A percentile compares a stretch with the other conserved stretches of the same genome.
Evolutionary conservation across 2,888 invertebrate genomes (phyloP).

Genomic region (Hypomecis atomaria): DNA sequence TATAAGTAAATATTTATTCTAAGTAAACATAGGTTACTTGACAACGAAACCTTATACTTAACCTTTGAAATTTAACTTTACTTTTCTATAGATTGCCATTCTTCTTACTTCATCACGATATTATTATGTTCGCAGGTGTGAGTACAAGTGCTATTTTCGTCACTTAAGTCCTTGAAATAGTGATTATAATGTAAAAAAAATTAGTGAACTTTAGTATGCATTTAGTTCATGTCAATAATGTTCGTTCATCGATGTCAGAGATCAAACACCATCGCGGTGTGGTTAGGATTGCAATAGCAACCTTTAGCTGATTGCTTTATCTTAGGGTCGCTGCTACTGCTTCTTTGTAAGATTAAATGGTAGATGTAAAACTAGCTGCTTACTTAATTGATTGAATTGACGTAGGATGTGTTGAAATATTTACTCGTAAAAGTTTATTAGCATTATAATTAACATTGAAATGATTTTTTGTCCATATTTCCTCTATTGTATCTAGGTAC

Average conservation of each 20-base stretch:
- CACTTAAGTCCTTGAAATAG: constrained; percentile 3
- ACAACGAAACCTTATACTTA: background rate
- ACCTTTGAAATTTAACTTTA: background rate
- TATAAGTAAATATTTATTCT: too few relatives aligned
- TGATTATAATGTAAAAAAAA: constrained; percentile 19
- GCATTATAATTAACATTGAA: too few relatives aligned
- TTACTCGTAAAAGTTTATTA: too few relatives aligned
- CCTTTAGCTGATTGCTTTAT: background rate
- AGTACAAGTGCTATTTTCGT: background rate
- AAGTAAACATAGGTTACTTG: too few relatives aligned
- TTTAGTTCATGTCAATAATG: constrained; percentile 23
- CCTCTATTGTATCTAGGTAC: too few relatives aligned
- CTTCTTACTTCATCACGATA: background rate
- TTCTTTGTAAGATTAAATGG: background rate
- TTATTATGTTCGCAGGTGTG: background rate
- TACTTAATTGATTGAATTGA: too few relatives aligned
- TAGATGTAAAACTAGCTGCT: too few relatives aligned
- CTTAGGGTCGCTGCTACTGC: background rate
- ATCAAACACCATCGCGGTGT: constrained; percentile 22
- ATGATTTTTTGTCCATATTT: too few relatives aligned
- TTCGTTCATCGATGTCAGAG: constrained; percentile 22
- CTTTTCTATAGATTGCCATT: too few relatives aligned
- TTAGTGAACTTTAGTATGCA: constrained; percentile 8
- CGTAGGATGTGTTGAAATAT: too few relatives aligned
- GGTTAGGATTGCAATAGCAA: constrained; percentile 13